Evolutionary conservation across 2,797 vertebrate genomes (phyloP).

Genomic region (Bovichtus variegatus): DNA sequence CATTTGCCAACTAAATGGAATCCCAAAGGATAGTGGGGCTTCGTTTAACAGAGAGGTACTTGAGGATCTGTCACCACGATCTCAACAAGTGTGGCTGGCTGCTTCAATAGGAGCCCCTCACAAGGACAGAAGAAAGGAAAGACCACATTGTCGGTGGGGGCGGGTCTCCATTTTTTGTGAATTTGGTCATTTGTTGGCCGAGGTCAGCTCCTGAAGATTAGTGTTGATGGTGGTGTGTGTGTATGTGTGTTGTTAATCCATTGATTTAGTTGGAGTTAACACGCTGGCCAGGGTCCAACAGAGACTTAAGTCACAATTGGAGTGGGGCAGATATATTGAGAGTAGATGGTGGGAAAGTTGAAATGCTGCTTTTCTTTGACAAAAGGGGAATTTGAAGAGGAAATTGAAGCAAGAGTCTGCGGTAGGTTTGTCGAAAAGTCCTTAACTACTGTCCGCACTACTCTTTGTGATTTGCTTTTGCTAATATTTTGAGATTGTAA

Average conservation of each 20-base stretch:
- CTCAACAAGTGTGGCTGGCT: slow-evolving; percentile 77
- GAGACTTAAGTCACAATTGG: slow-evolving; percentile 84
- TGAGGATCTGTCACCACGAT: slow-evolving; percentile 69
- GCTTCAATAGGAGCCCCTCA: slow-evolving; percentile 76
- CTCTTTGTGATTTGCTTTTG: slow-evolving; percentile 36
- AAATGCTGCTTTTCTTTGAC: slow-evolving; percentile 73
- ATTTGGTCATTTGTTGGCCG: slow-evolving; percentile 84
- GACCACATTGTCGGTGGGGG: slow-evolving; percentile 66
- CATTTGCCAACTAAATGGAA: slow-evolving; percentile 81
- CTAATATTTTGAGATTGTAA: slow-evolving; percentile 47
- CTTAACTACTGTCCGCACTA: slow-evolving; percentile 34
- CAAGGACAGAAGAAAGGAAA: slow-evolving; percentile 71
- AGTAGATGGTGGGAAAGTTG: slow-evolving; percentile 84
- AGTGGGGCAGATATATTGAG: slow-evolving; percentile 76
- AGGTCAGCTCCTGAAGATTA: slow-evolving; percentile 83
- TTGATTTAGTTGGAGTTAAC: slow-evolving; percentile 86
- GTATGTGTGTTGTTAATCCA: slow-evolving; percentile 80
- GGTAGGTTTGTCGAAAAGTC: slow-evolving; percentile 63
- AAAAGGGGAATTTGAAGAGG: slow-evolving; percentile 74
- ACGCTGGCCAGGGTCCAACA: slow-evolving; percentile 78
- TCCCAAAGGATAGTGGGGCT: slow-evolving; percentile 71
- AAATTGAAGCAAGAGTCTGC: slow-evolving; percentile 71
- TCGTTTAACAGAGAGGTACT: slow-evolving; percentile 81
- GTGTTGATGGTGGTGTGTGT: slow-evolving; percentile 54
- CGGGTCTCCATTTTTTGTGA: slow-evolving; percentile 78